phyloP scores from a whole-genome alignment of 2,888 invertebrate species.

The Gisinianus flammeolus region DNA sequence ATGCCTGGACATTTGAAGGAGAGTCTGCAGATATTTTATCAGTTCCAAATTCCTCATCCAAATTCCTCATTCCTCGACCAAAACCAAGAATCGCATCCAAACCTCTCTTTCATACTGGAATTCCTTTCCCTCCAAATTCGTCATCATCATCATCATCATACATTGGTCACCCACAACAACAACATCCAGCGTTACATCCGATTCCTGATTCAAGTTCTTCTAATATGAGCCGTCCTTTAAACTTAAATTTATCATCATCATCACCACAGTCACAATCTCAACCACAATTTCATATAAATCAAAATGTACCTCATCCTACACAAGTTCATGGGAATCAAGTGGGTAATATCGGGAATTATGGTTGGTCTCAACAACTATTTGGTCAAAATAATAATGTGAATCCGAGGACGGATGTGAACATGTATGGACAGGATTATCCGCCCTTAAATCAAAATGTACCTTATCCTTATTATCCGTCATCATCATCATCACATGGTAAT shows the following conservation, averaged over 20 bases:
- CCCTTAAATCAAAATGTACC: constrained; percentile 30
- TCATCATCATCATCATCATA: constrained; percentile 3
- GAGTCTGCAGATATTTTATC: constrained; percentile 55
- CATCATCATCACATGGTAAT: background rate
- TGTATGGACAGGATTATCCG: constrained; percentile 31
- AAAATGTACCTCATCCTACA: background rate
- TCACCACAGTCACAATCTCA: background rate
- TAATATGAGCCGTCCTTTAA: background rate
- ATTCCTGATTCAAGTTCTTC: background rate
- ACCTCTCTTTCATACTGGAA: constrained; percentile 13
- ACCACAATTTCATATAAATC: background rate
- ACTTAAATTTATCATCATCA: background rate
- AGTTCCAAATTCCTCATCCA: background rate
- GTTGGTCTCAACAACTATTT: constrained; percentile 50
- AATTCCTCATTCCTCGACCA: constrained; percentile 15
- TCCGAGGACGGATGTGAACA: background rate
- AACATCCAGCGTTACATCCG: background rate
- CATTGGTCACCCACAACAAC: constrained; percentile 3
- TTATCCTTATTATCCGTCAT: constrained; percentile 12
- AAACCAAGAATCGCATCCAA: constrained; percentile 35
- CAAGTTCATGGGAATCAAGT: background rate
- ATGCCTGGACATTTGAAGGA: constrained; percentile 53
- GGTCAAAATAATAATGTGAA: constrained; percentile 27
- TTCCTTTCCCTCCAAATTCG: background rate
- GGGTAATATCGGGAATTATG: constrained; percentile 25